Evolutionary conservation across 2,888 invertebrate species (phyloP).

Genomic region (Boloria selene): DNA sequence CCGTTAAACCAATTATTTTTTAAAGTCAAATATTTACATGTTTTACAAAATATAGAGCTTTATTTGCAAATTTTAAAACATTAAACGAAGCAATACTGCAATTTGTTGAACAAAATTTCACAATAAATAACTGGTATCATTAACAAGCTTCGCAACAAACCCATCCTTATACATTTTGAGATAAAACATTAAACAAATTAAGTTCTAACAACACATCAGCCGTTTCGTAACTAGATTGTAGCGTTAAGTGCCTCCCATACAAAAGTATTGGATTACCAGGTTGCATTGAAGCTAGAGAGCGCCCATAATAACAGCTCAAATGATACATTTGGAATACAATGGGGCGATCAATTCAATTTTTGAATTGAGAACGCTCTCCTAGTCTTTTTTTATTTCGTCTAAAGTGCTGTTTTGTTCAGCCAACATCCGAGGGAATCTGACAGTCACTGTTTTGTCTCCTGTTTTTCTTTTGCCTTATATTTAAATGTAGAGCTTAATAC

Average conservation of each 20-base stretch:
- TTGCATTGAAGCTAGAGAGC: slow-evolving; percentile 76
- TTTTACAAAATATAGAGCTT: neutral
- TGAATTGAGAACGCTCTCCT: slow-evolving; percentile 82
- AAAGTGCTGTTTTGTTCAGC: slow-evolving; percentile 83
- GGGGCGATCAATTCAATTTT: slow-evolving; percentile 83
- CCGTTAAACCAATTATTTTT: neutral
- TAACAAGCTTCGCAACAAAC: slow-evolving; percentile 32
- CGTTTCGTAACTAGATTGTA: slow-evolving; percentile 62
- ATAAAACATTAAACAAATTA: slow-evolving; percentile 63
- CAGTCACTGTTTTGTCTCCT: slow-evolving; percentile 80
- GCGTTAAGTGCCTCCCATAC: slow-evolving; percentile 80
- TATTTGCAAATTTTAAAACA: slow-evolving; percentile 12
- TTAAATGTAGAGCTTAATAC: neutral
- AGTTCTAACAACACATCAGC: slow-evolving; percentile 56
- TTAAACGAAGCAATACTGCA: slow-evolving; percentile 30
- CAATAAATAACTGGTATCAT: slow-evolving; percentile 32
- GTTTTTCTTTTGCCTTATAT: slow-evolving; percentile 53
- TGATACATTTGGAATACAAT: slow-evolving; percentile 83
- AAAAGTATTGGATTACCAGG: slow-evolving; percentile 82
- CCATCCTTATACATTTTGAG: slow-evolving; percentile 38
- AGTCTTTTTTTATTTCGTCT: slow-evolving; percentile 74
- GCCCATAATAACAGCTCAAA: slow-evolving; percentile 82
- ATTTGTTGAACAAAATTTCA: slow-evolving; percentile 35
- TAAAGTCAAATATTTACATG: neutral
- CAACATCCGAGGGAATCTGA: slow-evolving; percentile 79